phyloP scores from a whole-genome alignment of 2,113 vertebrate genomes.

The Hemicordylus capensis region DNA sequence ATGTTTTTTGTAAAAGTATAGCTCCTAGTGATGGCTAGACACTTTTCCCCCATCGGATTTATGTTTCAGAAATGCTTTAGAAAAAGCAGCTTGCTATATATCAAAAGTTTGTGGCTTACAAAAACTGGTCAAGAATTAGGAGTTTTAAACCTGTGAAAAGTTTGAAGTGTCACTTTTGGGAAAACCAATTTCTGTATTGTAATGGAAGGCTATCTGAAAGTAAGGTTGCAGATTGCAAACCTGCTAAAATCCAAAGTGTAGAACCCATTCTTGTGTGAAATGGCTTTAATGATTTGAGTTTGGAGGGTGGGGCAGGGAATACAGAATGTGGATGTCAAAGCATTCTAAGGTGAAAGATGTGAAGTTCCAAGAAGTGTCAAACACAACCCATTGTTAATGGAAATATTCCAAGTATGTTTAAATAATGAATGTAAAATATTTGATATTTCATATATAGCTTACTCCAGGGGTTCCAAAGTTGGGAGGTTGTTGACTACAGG shows the following conservation, averaged over 20 bases:
- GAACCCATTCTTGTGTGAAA: slow-evolving; percentile 65
- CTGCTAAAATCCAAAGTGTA: slow-evolving; percentile 61
- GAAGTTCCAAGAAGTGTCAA: background rate
- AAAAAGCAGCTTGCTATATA: slow-evolving; percentile 57
- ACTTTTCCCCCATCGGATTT: slow-evolving; percentile 63
- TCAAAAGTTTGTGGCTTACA: slow-evolving; percentile 59
- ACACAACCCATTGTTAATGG: background rate
- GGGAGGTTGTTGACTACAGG: too few species aligned
- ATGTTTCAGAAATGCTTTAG: slow-evolving; percentile 45
- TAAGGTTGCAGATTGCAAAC: slow-evolving; percentile 42
- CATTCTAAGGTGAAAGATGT: background rate
- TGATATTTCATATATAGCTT: background rate
- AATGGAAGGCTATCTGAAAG: slow-evolving; percentile 40
- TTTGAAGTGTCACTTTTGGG: slow-evolving; percentile 53
- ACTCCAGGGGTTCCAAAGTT: too few species aligned
- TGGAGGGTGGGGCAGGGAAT: slow-evolving; percentile 43
- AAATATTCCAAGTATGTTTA: background rate
- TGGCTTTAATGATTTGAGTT: slow-evolving; percentile 52
- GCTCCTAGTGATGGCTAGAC: slow-evolving; percentile 59
- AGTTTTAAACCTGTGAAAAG: slow-evolving; percentile 62
- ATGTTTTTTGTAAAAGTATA: slow-evolving; percentile 56
- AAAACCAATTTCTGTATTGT: slow-evolving; percentile 62
- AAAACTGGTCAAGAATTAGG: slow-evolving; percentile 43
- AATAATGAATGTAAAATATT: background rate
- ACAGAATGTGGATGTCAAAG: slow-evolving; percentile 39